Conservation (phyloP, 2,113 vertebrate species). For the Panthera uncia region DNA sequence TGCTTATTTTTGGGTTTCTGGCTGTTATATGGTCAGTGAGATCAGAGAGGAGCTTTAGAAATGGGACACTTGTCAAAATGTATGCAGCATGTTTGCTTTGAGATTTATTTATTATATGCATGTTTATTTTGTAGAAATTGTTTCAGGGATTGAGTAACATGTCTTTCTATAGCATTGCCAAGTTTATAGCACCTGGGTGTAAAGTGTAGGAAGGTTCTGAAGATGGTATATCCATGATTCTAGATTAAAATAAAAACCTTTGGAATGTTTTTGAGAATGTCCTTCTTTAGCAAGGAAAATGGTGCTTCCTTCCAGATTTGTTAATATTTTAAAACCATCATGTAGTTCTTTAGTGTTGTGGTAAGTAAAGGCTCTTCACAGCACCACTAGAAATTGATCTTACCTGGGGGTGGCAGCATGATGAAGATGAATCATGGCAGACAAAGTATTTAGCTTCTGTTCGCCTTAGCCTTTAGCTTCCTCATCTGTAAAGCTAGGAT, state of each 20-base stretch:
- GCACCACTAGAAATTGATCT: slow-evolving; percentile 6
- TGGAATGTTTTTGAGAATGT: neutral
- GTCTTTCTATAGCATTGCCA: neutral
- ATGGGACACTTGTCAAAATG: neutral
- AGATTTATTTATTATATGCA: neutral
- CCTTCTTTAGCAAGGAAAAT: slow-evolving; percentile 14
- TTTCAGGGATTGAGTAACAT: slow-evolving; percentile 18
- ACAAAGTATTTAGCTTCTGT: slow-evolving; percentile 28
- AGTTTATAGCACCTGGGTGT: neutral
- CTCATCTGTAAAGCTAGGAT: neutral
- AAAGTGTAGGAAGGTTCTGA: neutral
- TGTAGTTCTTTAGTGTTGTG: neutral
- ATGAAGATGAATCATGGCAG: neutral
- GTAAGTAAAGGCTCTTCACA: neutral
- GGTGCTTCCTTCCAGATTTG: slow-evolving; percentile 16
- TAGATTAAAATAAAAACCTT: slow-evolving; percentile 27
- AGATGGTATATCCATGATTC: neutral
- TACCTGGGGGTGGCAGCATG: neutral
- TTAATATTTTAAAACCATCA: neutral
- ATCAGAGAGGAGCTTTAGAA: neutral
- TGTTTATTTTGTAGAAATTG: neutral
- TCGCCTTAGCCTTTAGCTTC: neutral
- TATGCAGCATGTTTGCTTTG: neutral
- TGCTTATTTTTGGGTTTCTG: neutral
- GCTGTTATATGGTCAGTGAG: neutral